Evolutionary conservation across 2,113 vertebrate species (phyloP).

Genomic region (Austrofundulus limnaeus): DNA sequence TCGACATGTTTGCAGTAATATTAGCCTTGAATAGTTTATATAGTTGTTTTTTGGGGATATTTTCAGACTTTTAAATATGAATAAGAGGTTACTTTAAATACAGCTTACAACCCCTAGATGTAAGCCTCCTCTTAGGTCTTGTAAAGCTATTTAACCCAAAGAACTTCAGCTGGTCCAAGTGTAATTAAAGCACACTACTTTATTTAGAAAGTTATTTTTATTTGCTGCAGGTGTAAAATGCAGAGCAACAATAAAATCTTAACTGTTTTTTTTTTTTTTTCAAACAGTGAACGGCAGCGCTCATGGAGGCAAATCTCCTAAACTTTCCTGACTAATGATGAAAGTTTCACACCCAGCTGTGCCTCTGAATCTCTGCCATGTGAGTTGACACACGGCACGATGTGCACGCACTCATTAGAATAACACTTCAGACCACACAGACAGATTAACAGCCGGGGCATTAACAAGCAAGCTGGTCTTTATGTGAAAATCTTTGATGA

Average conservation of each 20-base stretch:
- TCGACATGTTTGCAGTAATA: neutral
- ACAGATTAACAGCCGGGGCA: constrained; percentile 48
- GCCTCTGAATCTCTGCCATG: constrained; percentile 57
- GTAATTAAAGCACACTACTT: neutral
- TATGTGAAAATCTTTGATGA: constrained; percentile 27
- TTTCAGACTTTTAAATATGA: neutral
- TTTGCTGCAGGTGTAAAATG: neutral
- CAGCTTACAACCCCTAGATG: neutral
- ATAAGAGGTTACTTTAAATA: neutral
- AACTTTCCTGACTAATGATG: constrained; percentile 22
- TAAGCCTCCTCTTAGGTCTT: neutral
- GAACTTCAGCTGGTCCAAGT: neutral
- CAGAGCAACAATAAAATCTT: too few relatives aligned
- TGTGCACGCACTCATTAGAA: constrained; percentile 8
- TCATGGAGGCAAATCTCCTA: constrained; percentile 11
- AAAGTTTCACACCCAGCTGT: constrained; percentile 21
- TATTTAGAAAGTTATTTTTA: neutral
- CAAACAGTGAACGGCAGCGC: constrained; percentile 8
- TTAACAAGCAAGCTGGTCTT: constrained; percentile 18
- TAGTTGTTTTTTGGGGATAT: neutral
- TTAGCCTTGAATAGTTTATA: neutral
- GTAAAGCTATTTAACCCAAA: constrained; percentile 11
- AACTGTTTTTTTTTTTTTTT: neutral
- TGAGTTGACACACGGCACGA: constrained; percentile 50
- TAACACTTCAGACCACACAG: constrained; percentile 18